phyloP scores from a whole-genome alignment of 1,140 invertebrate species.

The Drosophila navojoa region DNA sequence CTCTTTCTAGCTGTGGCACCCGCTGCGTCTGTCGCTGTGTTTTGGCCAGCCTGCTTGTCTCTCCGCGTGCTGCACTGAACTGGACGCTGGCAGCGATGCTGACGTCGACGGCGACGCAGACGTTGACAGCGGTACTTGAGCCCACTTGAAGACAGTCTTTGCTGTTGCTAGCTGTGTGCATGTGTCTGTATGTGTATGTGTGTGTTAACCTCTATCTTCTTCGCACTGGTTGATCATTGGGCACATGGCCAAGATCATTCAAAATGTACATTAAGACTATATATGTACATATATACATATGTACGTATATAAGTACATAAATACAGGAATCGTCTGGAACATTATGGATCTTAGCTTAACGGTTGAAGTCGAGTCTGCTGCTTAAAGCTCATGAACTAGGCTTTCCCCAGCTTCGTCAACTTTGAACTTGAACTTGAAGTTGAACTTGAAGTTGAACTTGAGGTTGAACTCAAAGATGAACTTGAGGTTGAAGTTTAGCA shows the following conservation, averaged over 20 bases:
- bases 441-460: too few species aligned
- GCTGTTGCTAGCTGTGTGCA: slow-evolving; percentile 18
- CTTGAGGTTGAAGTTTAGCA: too few species aligned
- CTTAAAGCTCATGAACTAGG: too few species aligned
- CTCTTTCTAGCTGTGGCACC: neutral
- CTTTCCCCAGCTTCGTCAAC: too few species aligned
- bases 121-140: slow-evolving; percentile 61
- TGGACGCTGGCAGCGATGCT: neutral
- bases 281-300: neutral
- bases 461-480: too few species aligned
- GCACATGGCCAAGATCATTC: slow-evolving; percentile 40
- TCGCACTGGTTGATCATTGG: neutral
- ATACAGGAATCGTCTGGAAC: neutral
- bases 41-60: slow-evolving; percentile 76
- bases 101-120: slow-evolving; percentile 7
- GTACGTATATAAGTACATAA: too few species aligned
- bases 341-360: neutral
- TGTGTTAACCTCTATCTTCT: slow-evolving; percentile 16
- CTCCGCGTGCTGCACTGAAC: slow-evolving; percentile 54
- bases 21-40: slow-evolving; percentile 41
- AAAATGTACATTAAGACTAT: slow-evolving; percentile 24
- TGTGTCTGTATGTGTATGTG: neutral
- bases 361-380: too few species aligned
- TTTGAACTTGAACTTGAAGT: too few species aligned
- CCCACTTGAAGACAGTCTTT: slow-evolving; percentile 74